These are phyloP conservation scores for Drosophila kikkawai DNA, from an alignment of 1,140 invertebrate species.

Conservation along the genomic window DNA sequence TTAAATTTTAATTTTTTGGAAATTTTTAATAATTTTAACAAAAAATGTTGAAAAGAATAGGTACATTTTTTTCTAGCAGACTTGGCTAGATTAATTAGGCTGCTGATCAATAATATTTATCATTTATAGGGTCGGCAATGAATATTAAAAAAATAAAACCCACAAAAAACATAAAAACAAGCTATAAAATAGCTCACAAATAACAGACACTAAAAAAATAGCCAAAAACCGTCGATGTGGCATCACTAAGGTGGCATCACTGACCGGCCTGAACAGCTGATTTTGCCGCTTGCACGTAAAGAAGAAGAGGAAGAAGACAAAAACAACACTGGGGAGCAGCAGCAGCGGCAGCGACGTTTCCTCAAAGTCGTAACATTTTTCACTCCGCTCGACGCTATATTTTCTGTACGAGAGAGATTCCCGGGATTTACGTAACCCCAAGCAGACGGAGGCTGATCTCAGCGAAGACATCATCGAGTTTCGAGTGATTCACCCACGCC, in stretches of 20 bases:
- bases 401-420: not conserved
- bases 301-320: constrained; percentile 3
- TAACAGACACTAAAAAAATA: too few relatives aligned
- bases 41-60: too few relatives aligned
- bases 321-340: not conserved
- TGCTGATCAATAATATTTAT: too few relatives aligned
- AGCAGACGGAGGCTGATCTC: constrained; percentile 5
- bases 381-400: not conserved
- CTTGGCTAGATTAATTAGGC: too few relatives aligned
- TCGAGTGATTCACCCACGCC: constrained; percentile 9
- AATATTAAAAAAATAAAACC: too few relatives aligned
- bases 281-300: not conserved
- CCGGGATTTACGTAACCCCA: constrained; percentile 12
- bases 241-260: not conserved
- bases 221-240: not conserved
- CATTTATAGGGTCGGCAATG: too few relatives aligned
- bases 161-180: not conserved
- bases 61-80: too few relatives aligned
- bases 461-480: constrained; percentile 7
- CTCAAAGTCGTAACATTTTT: constrained; percentile 4
- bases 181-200: too few relatives aligned
- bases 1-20: too few relatives aligned
- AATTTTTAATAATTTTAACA: too few relatives aligned
- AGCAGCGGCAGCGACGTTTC: not conserved
- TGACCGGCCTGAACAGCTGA: constrained; percentile 10